These are phyloP conservation scores for Uropsilus gracilis DNA, from an alignment of 2,113 vertebrate species.

Conservation along the genomic window DNA sequence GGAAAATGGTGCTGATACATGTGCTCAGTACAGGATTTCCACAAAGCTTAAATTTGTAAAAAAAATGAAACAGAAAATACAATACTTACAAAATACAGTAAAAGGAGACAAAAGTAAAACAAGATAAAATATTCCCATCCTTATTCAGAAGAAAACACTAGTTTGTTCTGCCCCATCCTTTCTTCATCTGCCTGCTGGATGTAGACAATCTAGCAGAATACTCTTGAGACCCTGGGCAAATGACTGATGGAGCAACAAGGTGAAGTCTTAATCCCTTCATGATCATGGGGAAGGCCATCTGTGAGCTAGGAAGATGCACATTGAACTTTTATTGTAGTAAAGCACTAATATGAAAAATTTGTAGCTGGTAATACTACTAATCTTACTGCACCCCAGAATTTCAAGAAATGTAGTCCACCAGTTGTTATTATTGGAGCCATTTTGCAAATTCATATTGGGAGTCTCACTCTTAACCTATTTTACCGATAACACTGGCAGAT, in stretches of 20 bases:
- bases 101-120: neutral
- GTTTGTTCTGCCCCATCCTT: neutral
- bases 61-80: neutral
- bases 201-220: neutral
- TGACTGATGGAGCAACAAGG: neutral
- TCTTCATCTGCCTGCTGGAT: neutral
- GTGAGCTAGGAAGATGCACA: neutral
- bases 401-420: slow-evolving; percentile 13
- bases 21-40: neutral
- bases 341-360: neutral
- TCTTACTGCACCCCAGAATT: neutral
- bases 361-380: neutral
- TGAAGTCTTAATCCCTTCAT: neutral
- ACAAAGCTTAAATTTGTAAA: neutral
- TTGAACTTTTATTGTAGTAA: slow-evolving; percentile 22
- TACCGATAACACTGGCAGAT: neutral
- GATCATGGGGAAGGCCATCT: neutral
- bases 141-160: neutral
- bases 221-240: neutral
- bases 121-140: neutral
- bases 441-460: neutral
- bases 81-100: neutral
- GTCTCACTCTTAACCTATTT: neutral
- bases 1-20: neutral
- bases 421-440: neutral